Percentiles rank a stretch among this genome's conserved stretches.
Conservation (phyloP, 92 coral and sea anemone species). For the Parazoanthus swiftii region DNA sequence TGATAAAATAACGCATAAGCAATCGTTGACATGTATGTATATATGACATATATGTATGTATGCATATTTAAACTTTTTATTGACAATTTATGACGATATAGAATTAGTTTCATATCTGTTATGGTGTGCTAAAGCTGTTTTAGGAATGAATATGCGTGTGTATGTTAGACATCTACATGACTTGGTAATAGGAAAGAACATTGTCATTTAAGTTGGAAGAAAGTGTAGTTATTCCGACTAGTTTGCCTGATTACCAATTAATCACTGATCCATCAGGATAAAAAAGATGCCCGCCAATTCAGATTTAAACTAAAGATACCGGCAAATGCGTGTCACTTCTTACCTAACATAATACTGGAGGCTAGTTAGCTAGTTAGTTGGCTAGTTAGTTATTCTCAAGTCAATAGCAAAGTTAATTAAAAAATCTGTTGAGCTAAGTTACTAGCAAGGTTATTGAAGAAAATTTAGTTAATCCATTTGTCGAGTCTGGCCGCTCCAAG, state of each 20-base stretch:
- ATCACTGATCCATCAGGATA: background rate
- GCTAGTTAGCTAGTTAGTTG: background rate
- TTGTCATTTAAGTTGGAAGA: background rate
- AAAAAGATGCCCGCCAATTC: background rate
- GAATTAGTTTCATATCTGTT: background rate
- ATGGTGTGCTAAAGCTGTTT: background rate
- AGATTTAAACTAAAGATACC: background rate
- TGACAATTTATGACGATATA: background rate
- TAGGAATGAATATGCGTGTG: background rate
- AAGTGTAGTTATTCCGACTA: background rate
- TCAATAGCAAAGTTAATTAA: background rate
- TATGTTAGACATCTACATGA: background rate
- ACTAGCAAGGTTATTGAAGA: background rate
- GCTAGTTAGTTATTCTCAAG: background rate
- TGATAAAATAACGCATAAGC: background rate
- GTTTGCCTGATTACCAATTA: background rate
- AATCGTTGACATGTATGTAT: background rate
- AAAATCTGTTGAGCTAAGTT: background rate
- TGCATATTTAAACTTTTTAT: background rate
- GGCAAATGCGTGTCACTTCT: background rate
- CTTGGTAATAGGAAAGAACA: background rate
- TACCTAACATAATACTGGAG: background rate
- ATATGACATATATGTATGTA: too few species aligned
- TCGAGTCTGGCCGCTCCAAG: background rate
- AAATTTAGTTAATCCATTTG: background rate